Evolutionary conservation across 2,113 vertebrate genomes (phyloP), one percentile per base, ranked within the genome.

Genomic region (Philantomba maxwellii): DNA sequence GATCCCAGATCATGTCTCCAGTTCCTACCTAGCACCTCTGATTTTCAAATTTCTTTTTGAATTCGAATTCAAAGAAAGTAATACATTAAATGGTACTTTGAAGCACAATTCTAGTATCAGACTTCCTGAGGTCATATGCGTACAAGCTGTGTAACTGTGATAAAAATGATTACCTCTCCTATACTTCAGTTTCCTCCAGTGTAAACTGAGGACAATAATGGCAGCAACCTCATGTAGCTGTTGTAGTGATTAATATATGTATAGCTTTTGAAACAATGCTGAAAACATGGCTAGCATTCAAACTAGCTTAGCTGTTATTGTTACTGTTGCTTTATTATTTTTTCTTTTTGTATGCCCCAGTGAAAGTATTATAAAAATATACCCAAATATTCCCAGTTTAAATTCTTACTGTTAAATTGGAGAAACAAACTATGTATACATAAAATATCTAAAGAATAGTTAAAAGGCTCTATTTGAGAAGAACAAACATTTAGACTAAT

Each of bases 321-420:
- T 33, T 39, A 13, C 33, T 57, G 3, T 45, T 87, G 17, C 82
- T 91, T 49, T 83, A 19, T 39, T 80, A 39, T 2, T 30, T 60
- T 51, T 93, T 6, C 70, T 36, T 83, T 95, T 95, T 62, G 57
- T 39, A 70, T 51, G 25, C 30, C 70, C 53, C 14, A n/a, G 26
- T 73, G 3, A 84, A 81, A 77, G 91, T 89, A 64, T 91, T 66
- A 91, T 21, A 92, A 86, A 95, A 92, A 78, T 78, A 58, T n/a
- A 28, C n/a, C 62, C 39, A 64, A 73, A 87, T 75, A 43, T 49
- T 87, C 26, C 13, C 33, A 88, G 28, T 78, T 73, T 21, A 73
- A 88, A 51, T 55, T 11, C 51, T 77, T 89, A 30, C 26, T 39
- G 36, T 57, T 93, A 62, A 85, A 62, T 66, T 57, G 39, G 25